Conservation (phyloP, 1,140 invertebrate genomes). For the Nephila pilipes region DNA sequence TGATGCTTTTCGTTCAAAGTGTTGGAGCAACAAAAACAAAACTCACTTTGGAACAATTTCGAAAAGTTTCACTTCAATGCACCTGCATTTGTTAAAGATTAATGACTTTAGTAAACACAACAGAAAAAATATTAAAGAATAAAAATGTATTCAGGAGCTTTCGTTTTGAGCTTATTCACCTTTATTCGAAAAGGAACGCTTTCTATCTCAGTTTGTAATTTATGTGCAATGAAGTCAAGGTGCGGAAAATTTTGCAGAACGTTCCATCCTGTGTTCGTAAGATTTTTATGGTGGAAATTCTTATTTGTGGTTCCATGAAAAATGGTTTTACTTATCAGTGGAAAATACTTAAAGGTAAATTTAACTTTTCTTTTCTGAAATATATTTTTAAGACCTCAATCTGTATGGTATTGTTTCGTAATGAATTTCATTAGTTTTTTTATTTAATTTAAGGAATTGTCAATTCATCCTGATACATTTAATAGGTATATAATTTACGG, state of each 20-base stretch:
- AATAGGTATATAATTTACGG: no score
- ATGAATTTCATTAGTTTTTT: no score
- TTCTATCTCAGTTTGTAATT: not conserved
- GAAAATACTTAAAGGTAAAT: not conserved
- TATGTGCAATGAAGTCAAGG: not conserved
- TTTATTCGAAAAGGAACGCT: not conserved
- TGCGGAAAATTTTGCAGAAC: not conserved
- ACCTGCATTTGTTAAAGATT: conserved; percentile 11
- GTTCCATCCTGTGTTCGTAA: not conserved
- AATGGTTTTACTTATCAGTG: not conserved
- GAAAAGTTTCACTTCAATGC: not conserved
- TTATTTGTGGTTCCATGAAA: not conserved
- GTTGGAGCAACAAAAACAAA: not conserved
- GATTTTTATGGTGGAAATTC: conserved; percentile 9
- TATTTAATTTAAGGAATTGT: no score
- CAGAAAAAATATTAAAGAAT: not conserved
- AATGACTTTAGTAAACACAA: not conserved
- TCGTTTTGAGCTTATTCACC: not conserved
- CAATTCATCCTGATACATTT: no score
- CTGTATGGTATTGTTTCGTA: no score
- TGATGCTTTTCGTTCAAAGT: not conserved
- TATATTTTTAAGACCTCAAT: not conserved
- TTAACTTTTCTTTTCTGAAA: not conserved
- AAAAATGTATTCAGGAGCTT: not conserved
- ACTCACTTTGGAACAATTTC: not conserved